Conservation (phyloP, 2,113 vertebrate genomes). For the Eurystomus gularis region DNA sequence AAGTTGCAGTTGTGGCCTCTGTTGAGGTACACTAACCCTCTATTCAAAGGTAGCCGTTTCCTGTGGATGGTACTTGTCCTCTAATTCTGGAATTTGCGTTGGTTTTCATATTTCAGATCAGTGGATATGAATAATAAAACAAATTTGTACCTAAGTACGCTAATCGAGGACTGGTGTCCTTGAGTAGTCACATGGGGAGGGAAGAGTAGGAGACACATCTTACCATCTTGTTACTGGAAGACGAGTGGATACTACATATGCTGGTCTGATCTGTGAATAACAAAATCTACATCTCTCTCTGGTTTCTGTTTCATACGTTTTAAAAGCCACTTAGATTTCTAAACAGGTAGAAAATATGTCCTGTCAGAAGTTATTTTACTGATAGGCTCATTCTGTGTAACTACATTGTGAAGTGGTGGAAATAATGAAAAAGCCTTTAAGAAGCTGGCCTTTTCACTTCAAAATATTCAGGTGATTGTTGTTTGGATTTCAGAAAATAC, state of each 20-base stretch:
- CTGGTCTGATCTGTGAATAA: background rate
- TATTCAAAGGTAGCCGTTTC: background rate
- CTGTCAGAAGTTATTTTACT: background rate
- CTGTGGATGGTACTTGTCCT: background rate
- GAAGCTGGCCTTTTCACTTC: background rate
- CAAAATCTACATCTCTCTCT: background rate
- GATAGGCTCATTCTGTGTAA: background rate
- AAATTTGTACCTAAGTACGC: background rate
- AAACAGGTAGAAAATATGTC: background rate
- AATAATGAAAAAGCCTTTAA: background rate
- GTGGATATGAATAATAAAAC: background rate
- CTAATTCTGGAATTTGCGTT: background rate
- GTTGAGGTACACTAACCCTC: background rate
- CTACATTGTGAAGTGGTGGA: rapidly evolving
- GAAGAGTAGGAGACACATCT: background rate
- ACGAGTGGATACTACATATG: background rate
- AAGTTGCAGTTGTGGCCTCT: background rate
- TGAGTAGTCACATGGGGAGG: background rate
- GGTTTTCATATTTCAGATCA: background rate
- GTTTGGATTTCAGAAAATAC: background rate
- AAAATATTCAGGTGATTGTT: background rate
- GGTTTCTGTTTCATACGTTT: background rate
- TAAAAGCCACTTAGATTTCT: background rate
- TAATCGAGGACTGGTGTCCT: background rate
- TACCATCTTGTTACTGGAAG: background rate